Conservation (phyloP, 2,888 invertebrate species). For the Ecdyonurus torrentis region DNA sequence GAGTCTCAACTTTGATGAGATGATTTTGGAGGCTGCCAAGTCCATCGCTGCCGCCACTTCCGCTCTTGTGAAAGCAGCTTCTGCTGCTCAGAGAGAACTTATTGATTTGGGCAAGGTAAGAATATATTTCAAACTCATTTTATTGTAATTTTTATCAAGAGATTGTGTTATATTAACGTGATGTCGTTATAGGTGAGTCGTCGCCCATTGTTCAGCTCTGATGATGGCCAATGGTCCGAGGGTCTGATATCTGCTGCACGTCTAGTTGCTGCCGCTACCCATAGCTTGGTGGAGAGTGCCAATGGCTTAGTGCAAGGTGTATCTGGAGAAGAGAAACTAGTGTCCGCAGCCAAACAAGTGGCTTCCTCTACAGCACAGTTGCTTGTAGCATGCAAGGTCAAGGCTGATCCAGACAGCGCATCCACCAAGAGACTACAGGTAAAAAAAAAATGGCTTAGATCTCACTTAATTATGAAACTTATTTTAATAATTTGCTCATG, state of each 20-base stretch:
- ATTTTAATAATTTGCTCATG: neutral
- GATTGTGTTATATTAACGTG: neutral
- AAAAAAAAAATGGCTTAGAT: constrained; percentile 1
- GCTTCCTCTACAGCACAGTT: constrained; percentile 95
- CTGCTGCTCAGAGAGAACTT: constrained; percentile 89
- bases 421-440: constrained; percentile 71
- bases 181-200: constrained; percentile 37
- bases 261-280: constrained; percentile 92
- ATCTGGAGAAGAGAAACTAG: constrained; percentile 86
- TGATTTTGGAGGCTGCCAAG: constrained; percentile 96
- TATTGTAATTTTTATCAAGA: neutral
- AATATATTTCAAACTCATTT: neutral
- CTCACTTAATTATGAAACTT: neutral
- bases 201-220: constrained; percentile 67
- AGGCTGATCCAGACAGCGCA: constrained; percentile 90
- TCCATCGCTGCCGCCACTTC: constrained; percentile 95
- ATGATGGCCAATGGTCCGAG: constrained; percentile 97
- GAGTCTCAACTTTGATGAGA: constrained; percentile 94
- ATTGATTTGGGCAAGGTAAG: constrained; percentile 70
- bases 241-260: constrained; percentile 90
- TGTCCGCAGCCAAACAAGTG: constrained; percentile 90
- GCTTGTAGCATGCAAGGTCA: constrained; percentile 96
- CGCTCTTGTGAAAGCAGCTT: constrained; percentile 89
- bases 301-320: constrained; percentile 89
- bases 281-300: constrained; percentile 93